Base-by-base conservation (phyloP, 1,140 invertebrate genomes). In the Drosophila tropicalis region DNA sequence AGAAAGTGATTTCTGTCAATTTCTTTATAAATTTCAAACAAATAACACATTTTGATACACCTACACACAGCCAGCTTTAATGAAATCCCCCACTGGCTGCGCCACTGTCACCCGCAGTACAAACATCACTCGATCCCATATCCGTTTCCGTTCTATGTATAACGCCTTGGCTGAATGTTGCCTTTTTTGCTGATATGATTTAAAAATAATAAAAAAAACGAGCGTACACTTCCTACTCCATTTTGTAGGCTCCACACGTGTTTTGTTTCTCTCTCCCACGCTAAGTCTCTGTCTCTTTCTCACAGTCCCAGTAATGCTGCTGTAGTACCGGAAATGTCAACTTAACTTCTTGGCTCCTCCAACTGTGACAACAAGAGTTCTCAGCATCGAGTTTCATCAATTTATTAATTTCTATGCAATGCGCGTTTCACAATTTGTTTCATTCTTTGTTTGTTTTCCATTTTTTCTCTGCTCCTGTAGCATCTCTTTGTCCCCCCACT, bases 341-440 rank as follows among this genome's bases (percentile, higher is more conserved):
- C 81, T 89, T 89, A 84, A 81, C 80, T 89, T 80, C 76, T 70
- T 64, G 66, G 70, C 76, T 63, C 80, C 65, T 57, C 61, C 40
- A 80, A 41, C 51, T 62, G 56, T 40, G 40, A 56, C 54, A 70
- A 57, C 19, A 67, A 29, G 36, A 41, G 15, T 29, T 34, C 12
- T 15, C 40, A 74, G 15, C 44, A 58, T 71, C 55, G 62, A 55
- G 65, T 66, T 55, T 34, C 25, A 12, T 15, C 79, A 87, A 89
- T 89, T 87, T 87, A 87, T 89, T 87, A 89, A 87, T 87, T 89
- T 83, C 84, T 87, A 87, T 87, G 86, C 83, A 76, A 74, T 57
- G 55, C 68, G 83, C 83, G 83, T 87, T 72, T 56, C 73, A 44
- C 76, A 89, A 87, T 87, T 87, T 84, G 83, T 80, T 73, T 57